These are phyloP conservation scores for Lophura nycthemera DNA, from an alignment of 2,113 vertebrate genomes.

Conservation along the genomic window DNA sequence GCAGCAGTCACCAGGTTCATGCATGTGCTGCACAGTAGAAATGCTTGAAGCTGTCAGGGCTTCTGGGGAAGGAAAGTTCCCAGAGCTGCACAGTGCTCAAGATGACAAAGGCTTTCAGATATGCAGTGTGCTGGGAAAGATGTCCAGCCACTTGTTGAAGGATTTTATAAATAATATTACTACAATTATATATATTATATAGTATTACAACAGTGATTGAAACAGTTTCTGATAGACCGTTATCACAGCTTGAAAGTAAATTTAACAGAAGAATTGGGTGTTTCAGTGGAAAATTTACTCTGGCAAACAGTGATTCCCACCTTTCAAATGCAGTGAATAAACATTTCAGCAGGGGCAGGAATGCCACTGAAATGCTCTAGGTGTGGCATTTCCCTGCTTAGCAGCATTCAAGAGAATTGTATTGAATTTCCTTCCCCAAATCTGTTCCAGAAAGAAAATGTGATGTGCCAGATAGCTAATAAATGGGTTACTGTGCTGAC, in stretches of 20 bases:
- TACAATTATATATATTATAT: too few relatives aligned
- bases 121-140: not conserved
- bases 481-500: conserved; percentile 30
- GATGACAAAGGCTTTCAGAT: not conserved
- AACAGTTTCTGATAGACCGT: not conserved
- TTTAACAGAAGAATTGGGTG: conserved; percentile 1
- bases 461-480: conserved; percentile 40
- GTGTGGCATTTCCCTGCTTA: conserved; percentile 51
- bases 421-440: conserved; percentile 30
- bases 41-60: not conserved
- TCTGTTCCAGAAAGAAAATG: conserved; percentile 41
- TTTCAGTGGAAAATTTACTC: conserved; percentile 28
- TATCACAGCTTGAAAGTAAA: not conserved
- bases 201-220: not conserved
- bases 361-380: conserved; percentile 49
- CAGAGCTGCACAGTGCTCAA: not conserved
- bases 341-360: conserved; percentile 21
- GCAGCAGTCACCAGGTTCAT: not conserved
- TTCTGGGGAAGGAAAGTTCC: not conserved
- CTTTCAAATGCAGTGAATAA: conserved; percentile 39
- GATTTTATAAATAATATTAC: not conserved
- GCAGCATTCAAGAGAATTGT: conserved; percentile 33
- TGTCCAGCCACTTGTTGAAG: not conserved
- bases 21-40: not conserved
- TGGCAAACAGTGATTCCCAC: not conserved